Base-by-base conservation (phyloP, 2,113 vertebrate genomes). In the Ivindomyrus marchei region DNA sequence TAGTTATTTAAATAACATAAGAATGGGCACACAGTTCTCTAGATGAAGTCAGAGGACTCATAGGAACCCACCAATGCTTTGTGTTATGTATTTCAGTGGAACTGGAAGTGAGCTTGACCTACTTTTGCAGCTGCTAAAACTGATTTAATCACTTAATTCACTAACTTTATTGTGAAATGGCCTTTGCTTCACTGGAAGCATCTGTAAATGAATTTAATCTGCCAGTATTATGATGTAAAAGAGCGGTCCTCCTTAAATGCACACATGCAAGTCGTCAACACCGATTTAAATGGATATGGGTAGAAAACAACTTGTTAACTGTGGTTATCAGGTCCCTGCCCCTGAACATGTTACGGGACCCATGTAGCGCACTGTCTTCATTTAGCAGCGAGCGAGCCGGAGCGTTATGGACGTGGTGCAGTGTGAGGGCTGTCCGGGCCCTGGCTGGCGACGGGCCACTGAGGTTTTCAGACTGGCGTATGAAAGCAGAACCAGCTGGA, bases 401-500 rank as follows among this genome's bases (percentile, higher is more conserved):
- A 49, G 10, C 4, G 11, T 11, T 42, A 1, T 27, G 13, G 45
- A 86, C 15, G 47, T 27, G 85, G 11, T 53, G 8, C 11, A 19
- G 49, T 19, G 27, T 6, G 27, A 52, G 11, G 50, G 50, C 85
- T 52, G 36, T 88, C 53, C 31, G 1, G 1, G 1, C 31, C 24
- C 17, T 0, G 36, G 39, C 36, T 46, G 87, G 53, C 85, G 5
- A 24, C 24, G 42, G 85, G 85, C 47, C 85, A 36, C 49, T 87
- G 49, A 47, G 24, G 46, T 58, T 62, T 88, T 4, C 39, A 53
- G 87, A 88, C 36, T 39, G 36, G 31, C 7, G 56, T 39, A 4
- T 39, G 87, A 45, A 66, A 87, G 1, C 86, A 87, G 86, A 87
- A 87, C 49, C 86, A 87, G 86, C 49, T 87, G 86, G 17, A 56